Percentiles rank a stretch among this genome's conserved stretches.
Conservation (phyloP, 92 coral and sea anemone genomes). For the Parazoanthus atlanticus region DNA sequence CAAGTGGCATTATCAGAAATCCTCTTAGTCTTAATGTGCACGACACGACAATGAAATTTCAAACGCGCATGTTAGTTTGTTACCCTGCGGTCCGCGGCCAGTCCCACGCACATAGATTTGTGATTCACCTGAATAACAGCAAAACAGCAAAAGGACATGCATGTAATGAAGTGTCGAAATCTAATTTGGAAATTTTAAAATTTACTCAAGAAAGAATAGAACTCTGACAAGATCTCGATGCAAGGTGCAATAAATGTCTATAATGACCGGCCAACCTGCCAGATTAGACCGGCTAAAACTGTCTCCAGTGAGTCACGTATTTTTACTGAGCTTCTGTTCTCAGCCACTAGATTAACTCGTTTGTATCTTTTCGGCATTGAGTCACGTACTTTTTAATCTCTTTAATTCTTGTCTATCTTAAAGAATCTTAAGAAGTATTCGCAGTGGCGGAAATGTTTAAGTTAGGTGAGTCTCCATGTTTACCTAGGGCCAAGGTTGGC, state of each 20-base stretch:
- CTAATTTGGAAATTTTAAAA: no score
- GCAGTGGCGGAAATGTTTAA: not conserved
- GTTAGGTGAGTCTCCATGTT: not conserved
- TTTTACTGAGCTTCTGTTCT: not conserved
- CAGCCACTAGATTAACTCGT: not conserved
- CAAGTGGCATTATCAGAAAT: not conserved
- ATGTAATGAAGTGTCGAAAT: not conserved
- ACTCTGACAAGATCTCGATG: not conserved
- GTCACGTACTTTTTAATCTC: not conserved
- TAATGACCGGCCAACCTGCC: not conserved
- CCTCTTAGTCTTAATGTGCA: not conserved
- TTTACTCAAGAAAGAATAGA: not conserved
- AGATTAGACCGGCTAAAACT: not conserved
- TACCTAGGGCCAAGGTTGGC: not conserved
- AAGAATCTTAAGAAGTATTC: not conserved
- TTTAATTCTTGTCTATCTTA: not conserved
- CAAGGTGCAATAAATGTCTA: not conserved
- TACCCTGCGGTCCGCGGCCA: not conserved
- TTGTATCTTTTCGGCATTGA: not conserved
- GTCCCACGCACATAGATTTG: not conserved
- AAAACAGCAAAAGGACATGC: not conserved
- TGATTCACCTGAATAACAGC: not conserved
- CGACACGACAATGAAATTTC: not conserved
- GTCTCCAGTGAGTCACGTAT: constrained; percentile 1
- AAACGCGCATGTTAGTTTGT: not conserved